Conservation (phyloP, 2,888 invertebrate genomes). For the Drosophila dives region DNA sequence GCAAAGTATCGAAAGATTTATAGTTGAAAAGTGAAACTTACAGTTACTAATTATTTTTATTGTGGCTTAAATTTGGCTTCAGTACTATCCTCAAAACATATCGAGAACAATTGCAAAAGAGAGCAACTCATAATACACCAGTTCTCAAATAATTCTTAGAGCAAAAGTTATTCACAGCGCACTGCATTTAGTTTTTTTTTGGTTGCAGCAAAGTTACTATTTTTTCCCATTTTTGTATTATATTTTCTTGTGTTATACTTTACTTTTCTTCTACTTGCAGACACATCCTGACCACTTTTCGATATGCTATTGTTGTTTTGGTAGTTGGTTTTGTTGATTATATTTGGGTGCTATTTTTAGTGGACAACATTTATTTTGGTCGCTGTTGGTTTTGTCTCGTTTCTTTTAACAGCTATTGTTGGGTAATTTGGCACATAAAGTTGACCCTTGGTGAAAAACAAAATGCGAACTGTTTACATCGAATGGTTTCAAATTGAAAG, state of each 20-base stretch:
- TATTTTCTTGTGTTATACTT: not conserved
- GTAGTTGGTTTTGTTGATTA: constrained; percentile 48
- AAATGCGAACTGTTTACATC: constrained; percentile 39
- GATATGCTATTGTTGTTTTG: constrained; percentile 46
- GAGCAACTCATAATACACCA: not conserved
- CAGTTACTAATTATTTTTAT: not conserved
- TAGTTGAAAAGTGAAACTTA: not conserved
- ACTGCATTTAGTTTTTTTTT: constrained; percentile 48
- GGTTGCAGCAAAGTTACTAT: constrained; percentile 29
- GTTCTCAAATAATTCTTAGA: constrained; percentile 18
- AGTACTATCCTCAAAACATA: not conserved
- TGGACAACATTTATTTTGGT: constrained; percentile 70
- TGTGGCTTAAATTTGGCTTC: not conserved
- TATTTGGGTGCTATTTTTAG: constrained; percentile 69
- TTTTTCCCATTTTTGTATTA: not conserved
- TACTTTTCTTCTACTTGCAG: constrained; percentile 16
- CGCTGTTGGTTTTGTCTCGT: constrained; percentile 32
- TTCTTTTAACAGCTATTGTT: constrained; percentile 26
- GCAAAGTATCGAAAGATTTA: not conserved
- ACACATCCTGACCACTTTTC: constrained; percentile 45
- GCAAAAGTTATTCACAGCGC: constrained; percentile 55
- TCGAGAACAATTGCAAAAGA: not conserved
- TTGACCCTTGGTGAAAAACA: constrained; percentile 49
- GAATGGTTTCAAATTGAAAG: constrained; percentile 49
- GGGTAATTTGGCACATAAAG: constrained; percentile 37